Evolutionary conservation across 2,797 vertebrate species (phyloP), one percentile per base, ranked within the genome.

Genomic region (Acestrorhynchus altus): DNA sequence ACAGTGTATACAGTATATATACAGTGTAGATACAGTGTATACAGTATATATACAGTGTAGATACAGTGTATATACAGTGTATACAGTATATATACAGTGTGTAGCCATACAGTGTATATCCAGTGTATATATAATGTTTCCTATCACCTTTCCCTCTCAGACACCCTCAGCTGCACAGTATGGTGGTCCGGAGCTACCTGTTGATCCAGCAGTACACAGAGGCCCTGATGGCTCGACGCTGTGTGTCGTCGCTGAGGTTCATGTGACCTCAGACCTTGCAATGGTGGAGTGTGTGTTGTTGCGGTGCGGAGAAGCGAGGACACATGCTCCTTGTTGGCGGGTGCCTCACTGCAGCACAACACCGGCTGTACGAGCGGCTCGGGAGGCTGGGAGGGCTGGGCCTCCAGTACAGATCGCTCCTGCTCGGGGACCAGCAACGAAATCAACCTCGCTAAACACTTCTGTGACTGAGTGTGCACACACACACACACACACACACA

Each of bases 201-300:
- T 95, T 99, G 87, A 98, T 99, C 81, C 98, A 98, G 94, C 98
- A 99, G 91, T 99, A 99, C 87, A 96, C 96, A 0, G 97, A 99
- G 85, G 97, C 98, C 57, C 94, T 99, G 91, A 97, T 98, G 96
- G 96, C 97, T 22, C 92, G 85, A 97, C 97, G 1, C 95, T 95
- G 1, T 93, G 96, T 77, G n/a, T 93, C 96, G 0, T 95, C 96
- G 0, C 93, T 99, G 15, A 89, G 66, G 97, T 98, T 81, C 97
- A 98, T 89, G 96, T 96, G 80, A 99, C 98, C 97, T 0, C 98
- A 99, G 89, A 99, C 97, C 0, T 93, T 99, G 96, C 94, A 89
- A 97, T 99, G 74, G 94, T 99, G 91, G 98, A 99, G 51, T 97
- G 98, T 85, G 93, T 99, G 26, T 94, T n/a, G n/a, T n/a, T 99